Base-by-base conservation (phyloP, 1,140 invertebrate genomes). In the Trypoxylus dichotomus region DNA sequence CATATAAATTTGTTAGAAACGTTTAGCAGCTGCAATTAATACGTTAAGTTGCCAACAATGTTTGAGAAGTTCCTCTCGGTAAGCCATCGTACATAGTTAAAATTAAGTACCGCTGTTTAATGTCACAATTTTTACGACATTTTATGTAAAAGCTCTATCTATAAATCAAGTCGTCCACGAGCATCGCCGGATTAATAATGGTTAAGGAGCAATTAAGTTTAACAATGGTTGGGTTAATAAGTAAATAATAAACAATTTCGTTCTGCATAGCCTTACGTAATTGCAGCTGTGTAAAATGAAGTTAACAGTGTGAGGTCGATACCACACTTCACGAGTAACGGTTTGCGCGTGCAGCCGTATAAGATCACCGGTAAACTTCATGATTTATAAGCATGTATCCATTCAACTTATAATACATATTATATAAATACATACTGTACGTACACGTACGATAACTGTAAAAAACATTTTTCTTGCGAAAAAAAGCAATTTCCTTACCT, bases 311-410 rank as follows among this genome's bases (percentile, higher is more conserved):
- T 68, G 21, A 68, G 21, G 24, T 68, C 60, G 21, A 29, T 68
- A 68, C 27, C 60, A 68, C 60, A 68, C 60, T 68, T 68, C 27
- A 29, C 60, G 60, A 68, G 21, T 68, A 68, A 68, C 60, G 60
- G 60, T 68, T 68, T 68, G 24, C 21, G 7, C 24, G 21, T 29
- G 21, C 21, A 15, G 60, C 60, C 47, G 47, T 54, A 54, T n/a
- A 37, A 54, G 47, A 54, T 54, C 47, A n/a, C 47, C 60, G 60
- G 19, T 68, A 68, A 68, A 68, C 60, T 68, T 24, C 27, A 68
- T 68, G 60, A 68, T 68, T 68, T 68, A 68, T 68, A 68, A 10
- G 21, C 60, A 25, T 24, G 60, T 68, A 68, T 68, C 60, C 60
- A 24, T 68, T 21, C 60, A 24, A 29, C 24, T 68, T 68, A 68